Evolutionary conservation across 2,113 vertebrate genomes (phyloP).

Genomic region (Camelus dromedarius): DNA sequence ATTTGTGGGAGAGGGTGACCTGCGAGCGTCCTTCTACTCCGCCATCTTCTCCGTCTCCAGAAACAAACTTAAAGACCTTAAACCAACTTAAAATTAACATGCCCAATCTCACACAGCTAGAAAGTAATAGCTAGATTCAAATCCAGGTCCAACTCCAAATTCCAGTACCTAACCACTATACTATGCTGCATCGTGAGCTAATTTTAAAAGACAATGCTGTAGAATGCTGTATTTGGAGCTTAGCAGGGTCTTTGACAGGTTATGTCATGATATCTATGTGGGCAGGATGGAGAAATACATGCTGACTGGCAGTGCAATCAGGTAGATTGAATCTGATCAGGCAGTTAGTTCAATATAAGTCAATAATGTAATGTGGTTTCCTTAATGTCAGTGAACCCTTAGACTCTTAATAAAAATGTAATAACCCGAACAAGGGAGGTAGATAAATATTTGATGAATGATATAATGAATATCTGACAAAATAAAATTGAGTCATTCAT

Average conservation of each 20-base stretch:
- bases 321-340: background rate
- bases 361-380: background rate
- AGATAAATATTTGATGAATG: background rate
- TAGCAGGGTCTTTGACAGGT: background rate
- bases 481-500: background rate
- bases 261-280: background rate
- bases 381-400: background rate
- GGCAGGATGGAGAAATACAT: background rate
- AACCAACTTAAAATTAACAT: background rate
- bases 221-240: background rate
- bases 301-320: background rate
- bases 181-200: background rate
- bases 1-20: too few species aligned
- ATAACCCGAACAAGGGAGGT: background rate
- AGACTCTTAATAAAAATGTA: background rate
- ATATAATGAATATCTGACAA: slow-evolving; percentile 1
- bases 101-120: background rate
- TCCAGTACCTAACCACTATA: background rate
- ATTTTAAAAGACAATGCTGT: background rate
- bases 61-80: background rate
- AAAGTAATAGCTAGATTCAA: slow-evolving; percentile 40
- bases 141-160: background rate
- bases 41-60: too few species aligned
- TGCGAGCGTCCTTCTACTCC: too few species aligned
- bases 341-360: background rate